These are phyloP conservation scores for Parotocinclus haroldoi DNA, from an alignment of 2,797 vertebrate species.

Conservation along the genomic window DNA sequence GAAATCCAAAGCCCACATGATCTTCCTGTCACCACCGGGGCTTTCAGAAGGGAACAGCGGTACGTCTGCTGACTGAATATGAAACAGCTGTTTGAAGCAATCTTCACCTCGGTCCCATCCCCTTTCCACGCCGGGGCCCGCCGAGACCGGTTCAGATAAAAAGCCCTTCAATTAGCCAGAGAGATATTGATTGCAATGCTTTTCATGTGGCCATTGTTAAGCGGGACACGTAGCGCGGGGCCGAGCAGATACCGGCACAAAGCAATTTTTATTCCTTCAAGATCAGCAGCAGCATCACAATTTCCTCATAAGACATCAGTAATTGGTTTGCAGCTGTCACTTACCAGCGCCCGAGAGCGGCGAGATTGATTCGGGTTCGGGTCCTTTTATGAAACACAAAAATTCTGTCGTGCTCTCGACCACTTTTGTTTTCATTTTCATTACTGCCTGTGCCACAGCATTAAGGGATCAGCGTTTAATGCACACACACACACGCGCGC, in stretches of 20 bases:
- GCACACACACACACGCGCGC: too few relatives aligned
- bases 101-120: conserved; percentile 46
- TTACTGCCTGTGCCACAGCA: too few relatives aligned
- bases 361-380: too few relatives aligned
- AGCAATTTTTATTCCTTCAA: conserved; percentile 31
- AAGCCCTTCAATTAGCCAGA: conserved; percentile 75
- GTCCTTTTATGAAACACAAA: too few relatives aligned
- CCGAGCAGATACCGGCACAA: conserved; percentile 58
- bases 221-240: conserved; percentile 59
- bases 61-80: conserved; percentile 54
- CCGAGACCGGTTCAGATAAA: conserved; percentile 68
- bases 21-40: conserved; percentile 54
- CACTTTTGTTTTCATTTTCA: too few relatives aligned
- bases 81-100: conserved; percentile 58
- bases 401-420: too few relatives aligned
- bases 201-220: conserved; percentile 70
- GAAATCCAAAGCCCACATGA: background rate
- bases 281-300: conserved; percentile 56
- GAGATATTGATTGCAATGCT: conserved; percentile 78
- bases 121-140: conserved; percentile 50
- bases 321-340: conserved; percentile 51
- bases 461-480: too few relatives aligned
- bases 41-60: conserved; percentile 57
- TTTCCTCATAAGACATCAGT: conserved; percentile 52
- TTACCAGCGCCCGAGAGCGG: background rate